A percentile compares a stretch with the other conserved stretches of the same genome.
phyloP scores from a whole-genome alignment of 2,888 invertebrate genomes.

The Phragmatobia fuliginosa region DNA sequence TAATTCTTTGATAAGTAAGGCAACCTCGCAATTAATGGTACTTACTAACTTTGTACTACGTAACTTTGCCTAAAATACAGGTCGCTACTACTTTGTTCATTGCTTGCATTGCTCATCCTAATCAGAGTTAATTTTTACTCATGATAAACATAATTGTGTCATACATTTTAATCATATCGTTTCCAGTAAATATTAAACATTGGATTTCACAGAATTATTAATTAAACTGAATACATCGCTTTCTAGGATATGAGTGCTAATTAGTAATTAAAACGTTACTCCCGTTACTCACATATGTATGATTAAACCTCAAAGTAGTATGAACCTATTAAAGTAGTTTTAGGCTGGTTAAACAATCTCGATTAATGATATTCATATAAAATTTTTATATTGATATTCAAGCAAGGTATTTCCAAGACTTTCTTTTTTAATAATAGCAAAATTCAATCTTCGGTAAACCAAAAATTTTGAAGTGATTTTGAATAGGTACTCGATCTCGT shows the following conservation, averaged over 20 bases:
- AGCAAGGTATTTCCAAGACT: neutral
- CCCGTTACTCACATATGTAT: conserved; percentile 58
- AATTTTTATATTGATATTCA: neutral
- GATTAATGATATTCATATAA: neutral
- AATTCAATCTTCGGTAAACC: too few relatives aligned
- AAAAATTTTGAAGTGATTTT: neutral
- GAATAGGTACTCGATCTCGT: neutral
- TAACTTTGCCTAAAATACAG: neutral
- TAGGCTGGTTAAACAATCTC: conserved; percentile 15
- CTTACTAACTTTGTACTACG: neutral
- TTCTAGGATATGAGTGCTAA: conserved; percentile 55
- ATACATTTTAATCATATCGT: conserved; percentile 16
- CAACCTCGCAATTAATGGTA: neutral
- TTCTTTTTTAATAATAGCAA: neutral
- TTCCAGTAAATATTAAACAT: conserved; percentile 19
- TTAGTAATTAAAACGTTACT: conserved; percentile 63
- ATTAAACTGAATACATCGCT: conserved; percentile 30
- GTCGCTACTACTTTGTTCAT: neutral
- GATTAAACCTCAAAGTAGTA: conserved; percentile 66
- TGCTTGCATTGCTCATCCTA: neutral
- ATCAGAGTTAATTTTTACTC: conserved; percentile 8
- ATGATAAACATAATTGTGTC: conserved; percentile 7
- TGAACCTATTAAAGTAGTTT: conserved; percentile 57
- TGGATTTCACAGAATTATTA: conserved; percentile 24
- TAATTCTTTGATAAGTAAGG: too few relatives aligned